Evolutionary conservation across 2,888 invertebrate species (phyloP).

Genomic region (Liodrosophila aerea): DNA sequence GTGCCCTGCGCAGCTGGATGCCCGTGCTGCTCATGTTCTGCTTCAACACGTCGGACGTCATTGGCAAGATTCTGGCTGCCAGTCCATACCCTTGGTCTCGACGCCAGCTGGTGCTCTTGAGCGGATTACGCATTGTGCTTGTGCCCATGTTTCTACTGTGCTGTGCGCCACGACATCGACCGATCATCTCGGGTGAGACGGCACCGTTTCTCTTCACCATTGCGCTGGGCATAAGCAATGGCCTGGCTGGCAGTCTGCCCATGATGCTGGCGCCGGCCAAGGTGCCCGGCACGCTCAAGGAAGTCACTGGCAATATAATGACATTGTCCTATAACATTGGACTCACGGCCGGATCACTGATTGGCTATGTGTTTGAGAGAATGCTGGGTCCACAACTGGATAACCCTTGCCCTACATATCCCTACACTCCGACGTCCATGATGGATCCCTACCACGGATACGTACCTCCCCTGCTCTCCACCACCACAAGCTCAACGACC

Average conservation of each 20-base stretch:
- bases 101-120: constrained; percentile 89
- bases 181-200: constrained; percentile 87
- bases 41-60: constrained; percentile 93
- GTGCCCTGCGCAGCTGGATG: constrained; percentile 93
- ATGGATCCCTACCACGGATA: constrained; percentile 67
- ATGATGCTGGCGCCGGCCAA: constrained; percentile 95
- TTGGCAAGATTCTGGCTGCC: constrained; percentile 89
- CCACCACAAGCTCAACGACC: constrained; percentile 40
- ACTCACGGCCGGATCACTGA: constrained; percentile 90
- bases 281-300: constrained; percentile 92
- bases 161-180: constrained; percentile 89
- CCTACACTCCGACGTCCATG: constrained; percentile 72
- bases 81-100: constrained; percentile 93
- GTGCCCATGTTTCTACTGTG: constrained; percentile 92
- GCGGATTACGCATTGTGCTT: constrained; percentile 88
- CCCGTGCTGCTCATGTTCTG: constrained; percentile 94
- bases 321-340: constrained; percentile 95
- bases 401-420: constrained; percentile 83
- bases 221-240: constrained; percentile 91
- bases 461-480: constrained; percentile 51
- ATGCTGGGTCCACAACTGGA: constrained; percentile 85
- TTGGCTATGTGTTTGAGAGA: constrained; percentile 90
- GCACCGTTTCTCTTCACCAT: constrained; percentile 87
- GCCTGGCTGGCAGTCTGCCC: constrained; percentile 94
- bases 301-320: constrained; percentile 97